Conservation (phyloP, 2,797 vertebrate genomes). For the Rhodeus uyekii region DNA sequence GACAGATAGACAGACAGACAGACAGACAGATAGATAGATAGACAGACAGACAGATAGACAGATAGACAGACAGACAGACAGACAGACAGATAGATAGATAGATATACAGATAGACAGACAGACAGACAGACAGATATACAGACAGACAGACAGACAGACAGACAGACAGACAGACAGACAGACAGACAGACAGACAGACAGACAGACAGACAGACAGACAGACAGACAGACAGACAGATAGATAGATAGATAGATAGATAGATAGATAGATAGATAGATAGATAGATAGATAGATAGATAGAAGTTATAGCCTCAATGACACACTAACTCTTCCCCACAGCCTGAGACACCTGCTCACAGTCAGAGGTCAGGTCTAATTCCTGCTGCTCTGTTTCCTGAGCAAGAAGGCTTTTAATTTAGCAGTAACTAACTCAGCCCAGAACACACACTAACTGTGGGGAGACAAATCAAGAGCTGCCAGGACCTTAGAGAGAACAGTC, state of each 20-base stretch:
- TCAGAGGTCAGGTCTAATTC: constrained; percentile 44
- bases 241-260: background rate
- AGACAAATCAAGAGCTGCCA: constrained; percentile 63
- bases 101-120: background rate
- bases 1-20: background rate
- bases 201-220: background rate
- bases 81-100: background rate
- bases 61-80: background rate
- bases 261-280: background rate
- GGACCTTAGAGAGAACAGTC: constrained; percentile 49
- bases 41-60: background rate
- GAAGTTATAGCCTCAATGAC: background rate
- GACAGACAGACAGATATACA: background rate
- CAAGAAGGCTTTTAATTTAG: constrained; percentile 77
- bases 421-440: constrained; percentile 65
- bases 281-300: background rate
- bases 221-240: background rate
- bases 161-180: background rate
- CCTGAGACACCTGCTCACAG: constrained; percentile 55
- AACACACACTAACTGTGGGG: constrained; percentile 65
- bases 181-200: background rate
- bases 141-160: background rate
- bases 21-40: background rate
- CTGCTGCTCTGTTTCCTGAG: constrained; percentile 70
- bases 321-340: background rate